Conservation (phyloP, 1,140 invertebrate species). For the Danaus melanippus region DNA sequence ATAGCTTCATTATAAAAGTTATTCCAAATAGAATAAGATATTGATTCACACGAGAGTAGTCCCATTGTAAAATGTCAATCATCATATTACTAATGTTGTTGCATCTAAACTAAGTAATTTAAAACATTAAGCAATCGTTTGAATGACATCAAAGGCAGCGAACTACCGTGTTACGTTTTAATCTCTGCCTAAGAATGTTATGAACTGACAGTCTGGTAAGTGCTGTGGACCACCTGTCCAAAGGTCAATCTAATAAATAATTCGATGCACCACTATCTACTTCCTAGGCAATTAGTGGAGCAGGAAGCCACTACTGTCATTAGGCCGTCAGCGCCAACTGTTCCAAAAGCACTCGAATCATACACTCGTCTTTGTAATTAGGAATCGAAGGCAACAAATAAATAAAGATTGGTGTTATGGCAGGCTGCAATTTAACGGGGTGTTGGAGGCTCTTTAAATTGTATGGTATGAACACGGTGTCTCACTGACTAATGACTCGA, state of each 20-base stretch:
- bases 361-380: conserved; percentile 56
- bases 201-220: conserved; percentile 57
- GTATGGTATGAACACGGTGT: conserved; percentile 40
- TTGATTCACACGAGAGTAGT: conserved; percentile 4
- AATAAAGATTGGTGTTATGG: conserved; percentile 62
- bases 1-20: too few species aligned
- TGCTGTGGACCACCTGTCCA: conserved; percentile 34
- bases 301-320: conserved; percentile 64
- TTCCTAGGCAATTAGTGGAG: conserved; percentile 60
- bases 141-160: conserved; percentile 52
- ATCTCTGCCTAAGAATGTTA: conserved; percentile 50
- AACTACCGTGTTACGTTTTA: conserved; percentile 69
- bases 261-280: conserved; percentile 52
- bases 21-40: too few species aligned
- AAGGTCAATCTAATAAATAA: conserved; percentile 58
- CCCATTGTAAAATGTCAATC: conserved; percentile 16
- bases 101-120: conserved; percentile 38
- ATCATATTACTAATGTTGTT: conserved; percentile 23
- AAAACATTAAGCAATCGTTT: conserved; percentile 54
- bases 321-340: conserved; percentile 66
- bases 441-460: conserved; percentile 49
- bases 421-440: conserved; percentile 57
- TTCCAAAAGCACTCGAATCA: conserved; percentile 61
- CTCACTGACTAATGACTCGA: conserved; percentile 61
- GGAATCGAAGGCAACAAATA: conserved; percentile 61